Percentiles rank a stretch among this genome's conserved stretches.
Evolutionary conservation across 2,888 invertebrate genomes (phyloP).

Genomic region (Ecdyonurus torrentis): DNA sequence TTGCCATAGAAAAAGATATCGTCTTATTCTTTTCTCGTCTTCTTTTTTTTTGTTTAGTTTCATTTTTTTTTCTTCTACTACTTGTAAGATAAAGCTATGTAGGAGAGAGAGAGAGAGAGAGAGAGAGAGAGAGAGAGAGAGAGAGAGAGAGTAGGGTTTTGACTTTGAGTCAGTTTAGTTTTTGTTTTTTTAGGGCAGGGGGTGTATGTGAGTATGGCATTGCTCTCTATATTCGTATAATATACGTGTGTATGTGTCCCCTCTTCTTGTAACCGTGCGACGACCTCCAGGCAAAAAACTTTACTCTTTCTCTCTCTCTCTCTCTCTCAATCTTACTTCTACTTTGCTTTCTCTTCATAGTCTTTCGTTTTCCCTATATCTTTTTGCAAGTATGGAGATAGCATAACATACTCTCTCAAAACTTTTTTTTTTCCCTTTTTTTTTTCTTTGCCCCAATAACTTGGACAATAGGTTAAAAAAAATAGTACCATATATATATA

Average conservation of each 20-base stretch:
- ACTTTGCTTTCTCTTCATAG: neutral
- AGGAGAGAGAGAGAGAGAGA: neutral
- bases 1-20: slow-evolving; percentile 1
- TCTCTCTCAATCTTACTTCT: neutral
- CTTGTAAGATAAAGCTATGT: neutral
- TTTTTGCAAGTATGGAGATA: neutral
- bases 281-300: too few species aligned
- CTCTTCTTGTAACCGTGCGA: too few species aligned
- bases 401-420: neutral
- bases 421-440: too few species aligned
- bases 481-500: too few species aligned
- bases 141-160: too few species aligned
- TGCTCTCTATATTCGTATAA: too few species aligned
- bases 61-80: neutral
- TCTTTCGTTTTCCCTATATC: neutral
- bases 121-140: too few species aligned
- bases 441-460: neutral
- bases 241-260: too few species aligned
- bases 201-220: neutral
- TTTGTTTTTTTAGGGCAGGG: neutral
- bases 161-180: too few species aligned
- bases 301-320: neutral
- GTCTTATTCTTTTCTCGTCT: slow-evolving; percentile 8
- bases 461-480: neutral
- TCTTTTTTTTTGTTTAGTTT: slow-evolving; percentile 7